Evolutionary conservation across 2,797 vertebrate genomes (phyloP), one percentile per base, ranked within the genome.

Genomic region (Spinus pinus): DNA sequence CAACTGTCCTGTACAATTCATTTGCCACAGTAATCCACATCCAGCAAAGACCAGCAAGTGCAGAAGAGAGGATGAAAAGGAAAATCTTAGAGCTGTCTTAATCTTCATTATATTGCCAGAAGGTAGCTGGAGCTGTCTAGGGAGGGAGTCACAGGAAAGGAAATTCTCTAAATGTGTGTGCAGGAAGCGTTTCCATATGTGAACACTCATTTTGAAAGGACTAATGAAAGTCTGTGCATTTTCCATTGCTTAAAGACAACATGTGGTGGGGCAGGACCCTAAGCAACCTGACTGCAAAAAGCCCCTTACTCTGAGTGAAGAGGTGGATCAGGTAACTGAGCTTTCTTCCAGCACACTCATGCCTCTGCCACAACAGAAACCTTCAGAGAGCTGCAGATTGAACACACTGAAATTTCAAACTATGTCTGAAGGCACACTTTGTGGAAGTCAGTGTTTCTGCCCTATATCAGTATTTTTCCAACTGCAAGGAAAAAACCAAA

Each of bases 181-280:
- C 1, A 0, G 8, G 18, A 67, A 62, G 21, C 0, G 3, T 39
- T 65, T 41, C 33, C 22, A 22, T 14, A 10, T 22, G 49, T 27
- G 64, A 72, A 60, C 2, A 25, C 10, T 8, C 18, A 10, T 51
- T 81, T 74, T 41, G 14, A 74, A 57, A 85, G 53, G 23, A 18
- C 37, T 70, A 33, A 14, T 5, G 7, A 2, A 74, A 81, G 9
- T 30, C 30, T 46, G 18, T n/a, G 35, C 62, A 67, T 64, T 37
- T 44, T 71, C 21, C 16, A 18, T 75, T 23, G 25, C 77, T 31
- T 46, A 49, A 19, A 49, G 23, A 66, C 39, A 49, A 24, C n/a
- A 46, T 14, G 35, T 44, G 53, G 42, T 66, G 27, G 23, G 33
- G 27, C 37, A 15, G 27, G 27, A 42, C 14, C 12, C 28, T 20